Evolutionary conservation across 2,888 invertebrate genomes (phyloP).

Genomic region (Perizoma affinitatum): DNA sequence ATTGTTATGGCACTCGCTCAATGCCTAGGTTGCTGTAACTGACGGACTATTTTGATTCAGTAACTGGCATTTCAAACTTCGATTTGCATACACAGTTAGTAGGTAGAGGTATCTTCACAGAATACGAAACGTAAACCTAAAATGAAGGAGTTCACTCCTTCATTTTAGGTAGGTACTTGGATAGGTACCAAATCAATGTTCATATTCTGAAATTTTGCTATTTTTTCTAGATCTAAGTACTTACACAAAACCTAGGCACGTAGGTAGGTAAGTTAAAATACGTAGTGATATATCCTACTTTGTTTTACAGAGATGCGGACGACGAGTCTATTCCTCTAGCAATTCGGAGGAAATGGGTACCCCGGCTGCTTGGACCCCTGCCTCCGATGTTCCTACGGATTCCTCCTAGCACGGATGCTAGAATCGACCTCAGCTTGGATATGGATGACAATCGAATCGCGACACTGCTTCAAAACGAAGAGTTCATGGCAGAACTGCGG

Average conservation of each 20-base stretch:
- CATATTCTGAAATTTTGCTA: no score
- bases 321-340: slow-evolving; percentile 75
- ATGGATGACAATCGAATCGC: slow-evolving; percentile 95
- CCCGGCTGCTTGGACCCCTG: slow-evolving; percentile 89
- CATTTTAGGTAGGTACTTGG: no score
- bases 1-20: slow-evolving; percentile 32
- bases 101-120: no score
- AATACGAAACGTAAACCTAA: no score
- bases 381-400: slow-evolving; percentile 91
- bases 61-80: no score
- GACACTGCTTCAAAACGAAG: slow-evolving; percentile 94
- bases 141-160: no score
- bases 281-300: background rate
- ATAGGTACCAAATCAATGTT: no score
- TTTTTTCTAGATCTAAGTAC: no score
- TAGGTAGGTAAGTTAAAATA: no score
- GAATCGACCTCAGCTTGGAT: slow-evolving; percentile 81
- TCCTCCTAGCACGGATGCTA: slow-evolving; percentile 75
- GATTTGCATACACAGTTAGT: no score
- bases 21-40: slow-evolving; percentile 28
- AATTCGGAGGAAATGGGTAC: slow-evolving; percentile 88
- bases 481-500: slow-evolving; percentile 93
- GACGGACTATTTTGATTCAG: slow-evolving; percentile 10
- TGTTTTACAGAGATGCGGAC: slow-evolving; percentile 65
- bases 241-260: no score